Percentiles rank a stretch among this genome's conserved stretches.
These are phyloP conservation scores for Caenorhabditis tropicalis DNA, from an alignment of 1,140 invertebrate genomes.

Conservation along the genomic window DNA sequence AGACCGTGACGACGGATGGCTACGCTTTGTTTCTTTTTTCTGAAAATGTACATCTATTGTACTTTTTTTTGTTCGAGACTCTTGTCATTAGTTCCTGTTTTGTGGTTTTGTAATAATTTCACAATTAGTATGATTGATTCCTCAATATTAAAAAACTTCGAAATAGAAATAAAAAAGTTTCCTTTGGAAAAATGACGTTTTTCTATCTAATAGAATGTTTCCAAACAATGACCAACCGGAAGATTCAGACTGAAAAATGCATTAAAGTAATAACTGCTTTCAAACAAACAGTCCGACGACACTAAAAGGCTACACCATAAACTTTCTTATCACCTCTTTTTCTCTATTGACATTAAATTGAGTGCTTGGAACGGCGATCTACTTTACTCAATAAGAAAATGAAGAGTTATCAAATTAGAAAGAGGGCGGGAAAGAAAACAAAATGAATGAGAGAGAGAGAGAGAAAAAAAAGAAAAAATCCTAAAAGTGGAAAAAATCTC, in stretches of 20 bases:
- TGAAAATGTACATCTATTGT: not conserved
- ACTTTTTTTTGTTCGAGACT: not conserved
- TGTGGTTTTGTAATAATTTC: too few species aligned
- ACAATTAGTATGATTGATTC: too few species aligned
- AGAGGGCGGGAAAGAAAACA: not conserved
- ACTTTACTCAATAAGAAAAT: not conserved
- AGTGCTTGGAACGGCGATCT: constrained; percentile 33
- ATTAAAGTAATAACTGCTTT: not conserved
- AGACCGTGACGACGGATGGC: constrained; percentile 24
- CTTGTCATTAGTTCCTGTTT: not conserved
- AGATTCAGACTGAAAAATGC: too few species aligned
- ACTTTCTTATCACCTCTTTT: not conserved
- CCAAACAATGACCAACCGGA: too few species aligned
- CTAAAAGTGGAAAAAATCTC: not conserved
- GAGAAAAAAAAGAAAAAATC: not conserved
- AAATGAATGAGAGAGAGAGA: not conserved
- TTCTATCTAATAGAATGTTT: too few species aligned
- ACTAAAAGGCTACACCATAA: not conserved
- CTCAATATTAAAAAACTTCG: too few species aligned
- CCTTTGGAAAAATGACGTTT: too few species aligned
- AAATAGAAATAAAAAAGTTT: too few species aligned
- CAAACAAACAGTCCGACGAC: not conserved
- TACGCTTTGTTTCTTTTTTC: constrained; percentile 17
- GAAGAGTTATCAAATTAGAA: not conserved
- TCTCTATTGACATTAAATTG: constrained; percentile 20